Evolutionary conservation across 2,888 invertebrate genomes (phyloP), one percentile per base, ranked within the genome.

Genomic region (Dione vanillae): DNA sequence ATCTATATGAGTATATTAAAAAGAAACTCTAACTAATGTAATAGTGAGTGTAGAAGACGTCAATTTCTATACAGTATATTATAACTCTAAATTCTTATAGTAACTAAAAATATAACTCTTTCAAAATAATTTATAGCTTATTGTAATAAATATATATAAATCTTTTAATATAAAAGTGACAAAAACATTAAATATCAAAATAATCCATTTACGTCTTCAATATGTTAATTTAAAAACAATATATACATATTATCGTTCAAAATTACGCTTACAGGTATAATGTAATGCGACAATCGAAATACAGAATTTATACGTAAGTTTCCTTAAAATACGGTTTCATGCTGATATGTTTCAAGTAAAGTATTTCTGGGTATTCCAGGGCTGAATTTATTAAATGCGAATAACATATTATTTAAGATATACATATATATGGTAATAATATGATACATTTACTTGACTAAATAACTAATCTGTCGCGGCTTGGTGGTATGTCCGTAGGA

Each of bases 241-340:
- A 52, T 27, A n/a, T n/a, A n/a, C n/a, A n/a, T n/a, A n/a, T 8
- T 12, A 40, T 45, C 19, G 14, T 43, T 45, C 35, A 27, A 61
- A 35, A 61, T 45, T 20, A 61, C 43, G 27, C 11, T 43, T 45
- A n/a, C 59, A 67, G 40, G 35, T 41, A 14, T 35, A 51, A 43
- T 16, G 58, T 49, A 41, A 72, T 71, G 76, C 79, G 80, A 80
- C 79, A 80, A 76, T 76, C 76, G 75, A 75, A 78, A 77, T 64
- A 64, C 20, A 62, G 70, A 75, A 77, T 77, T 78, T 78, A 79
- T 78, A 76, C 77, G 73, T 76, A 82, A 81, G 84, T 84, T 85
- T 82, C 79, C 81, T 76, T 83, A 80, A 85, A 83, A 84, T 85
- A 85, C 80, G 78, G 78, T 76, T 74, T 72, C 71, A 70, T 67